Percentiles rank a stretch among this genome's conserved stretches.
Conservation (phyloP, 2,113 vertebrate genomes). For the Nerophis lumbriciformis region DNA sequence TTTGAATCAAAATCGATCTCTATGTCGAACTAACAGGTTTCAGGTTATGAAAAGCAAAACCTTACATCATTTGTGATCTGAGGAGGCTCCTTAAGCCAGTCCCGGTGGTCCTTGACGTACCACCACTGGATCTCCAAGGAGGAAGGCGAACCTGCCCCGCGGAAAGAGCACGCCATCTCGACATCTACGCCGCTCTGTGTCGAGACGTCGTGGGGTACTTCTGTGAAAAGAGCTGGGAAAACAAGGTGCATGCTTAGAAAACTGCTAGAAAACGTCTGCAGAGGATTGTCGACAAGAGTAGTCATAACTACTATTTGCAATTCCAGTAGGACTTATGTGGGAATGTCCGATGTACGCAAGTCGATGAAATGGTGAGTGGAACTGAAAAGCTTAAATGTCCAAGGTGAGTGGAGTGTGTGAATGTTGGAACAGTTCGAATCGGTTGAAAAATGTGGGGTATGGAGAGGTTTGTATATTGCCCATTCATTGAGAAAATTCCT, state of each 20-base stretch:
- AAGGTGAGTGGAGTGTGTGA: no score
- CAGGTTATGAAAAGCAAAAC: no score
- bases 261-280: background rate
- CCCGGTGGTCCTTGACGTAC: slow-evolving; percentile 82
- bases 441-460: no score
- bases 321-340: no score
- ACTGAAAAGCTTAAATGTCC: no score
- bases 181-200: slow-evolving; percentile 84
- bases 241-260: background rate
- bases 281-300: background rate
- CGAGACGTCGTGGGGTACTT: slow-evolving; percentile 86
- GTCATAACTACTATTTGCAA: background rate
- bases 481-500: no score
- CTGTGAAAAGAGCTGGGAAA: slow-evolving; percentile 87
- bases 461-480: no score
- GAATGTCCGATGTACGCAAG: no score
- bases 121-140: slow-evolving; percentile 99
- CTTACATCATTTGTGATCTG: slow-evolving; percentile 81
- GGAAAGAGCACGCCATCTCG: slow-evolving; percentile 98
- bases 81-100: slow-evolving; percentile 77
- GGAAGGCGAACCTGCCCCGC: slow-evolving; percentile 83
- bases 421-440: no score
- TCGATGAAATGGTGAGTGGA: no score
- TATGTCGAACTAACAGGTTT: no score
- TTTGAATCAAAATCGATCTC: no score